Conservation (phyloP, 2,888 invertebrate species). For the Acanthacorydalis orientalis region DNA sequence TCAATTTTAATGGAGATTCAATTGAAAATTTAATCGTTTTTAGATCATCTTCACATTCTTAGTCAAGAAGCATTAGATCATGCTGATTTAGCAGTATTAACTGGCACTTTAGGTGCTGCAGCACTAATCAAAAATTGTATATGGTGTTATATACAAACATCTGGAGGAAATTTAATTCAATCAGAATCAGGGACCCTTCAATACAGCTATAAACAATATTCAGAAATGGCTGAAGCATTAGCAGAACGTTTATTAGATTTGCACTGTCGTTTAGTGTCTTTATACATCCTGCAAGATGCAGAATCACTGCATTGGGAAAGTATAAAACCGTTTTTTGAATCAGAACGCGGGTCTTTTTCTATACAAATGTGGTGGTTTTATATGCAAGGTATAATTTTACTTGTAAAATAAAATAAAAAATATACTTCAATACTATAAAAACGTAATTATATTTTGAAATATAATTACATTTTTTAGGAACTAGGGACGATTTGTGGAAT, state of each 20-base stretch:
- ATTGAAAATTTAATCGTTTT: slow-evolving; percentile 7
- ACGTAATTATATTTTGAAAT: slow-evolving; percentile 3
- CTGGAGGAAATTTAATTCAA: slow-evolving; percentile 13
- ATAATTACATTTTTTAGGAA: no score
- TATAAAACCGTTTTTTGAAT: slow-evolving; percentile 45
- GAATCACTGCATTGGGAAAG: slow-evolving; percentile 63
- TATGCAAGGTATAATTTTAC: slow-evolving; percentile 45
- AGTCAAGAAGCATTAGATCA: slow-evolving; percentile 75
- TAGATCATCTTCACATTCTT: slow-evolving; percentile 60
- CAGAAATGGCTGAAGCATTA: slow-evolving; percentile 70
- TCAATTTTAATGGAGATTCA: neutral
- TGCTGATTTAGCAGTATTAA: slow-evolving; percentile 63
- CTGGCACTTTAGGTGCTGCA: slow-evolving; percentile 66
- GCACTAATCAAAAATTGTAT: slow-evolving; percentile 62
- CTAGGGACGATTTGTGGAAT: slow-evolving; percentile 67
- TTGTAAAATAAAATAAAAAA: neutral
- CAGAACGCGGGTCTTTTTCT: slow-evolving; percentile 61
- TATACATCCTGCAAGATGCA: slow-evolving; percentile 69
- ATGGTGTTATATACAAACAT: slow-evolving; percentile 55
- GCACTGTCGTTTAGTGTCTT: slow-evolving; percentile 57
- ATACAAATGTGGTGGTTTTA: slow-evolving; percentile 84
- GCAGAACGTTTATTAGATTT: slow-evolving; percentile 67
- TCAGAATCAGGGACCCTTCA: slow-evolving; percentile 18
- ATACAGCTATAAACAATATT: slow-evolving; percentile 52
- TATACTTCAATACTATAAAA: slow-evolving; percentile 1